A percentile compares a stretch with the other conserved stretches of the same genome.
These are phyloP conservation scores for Lamprologus sp. DNA, from an alignment of 2,113 vertebrate species.

Conservation along the genomic window DNA sequence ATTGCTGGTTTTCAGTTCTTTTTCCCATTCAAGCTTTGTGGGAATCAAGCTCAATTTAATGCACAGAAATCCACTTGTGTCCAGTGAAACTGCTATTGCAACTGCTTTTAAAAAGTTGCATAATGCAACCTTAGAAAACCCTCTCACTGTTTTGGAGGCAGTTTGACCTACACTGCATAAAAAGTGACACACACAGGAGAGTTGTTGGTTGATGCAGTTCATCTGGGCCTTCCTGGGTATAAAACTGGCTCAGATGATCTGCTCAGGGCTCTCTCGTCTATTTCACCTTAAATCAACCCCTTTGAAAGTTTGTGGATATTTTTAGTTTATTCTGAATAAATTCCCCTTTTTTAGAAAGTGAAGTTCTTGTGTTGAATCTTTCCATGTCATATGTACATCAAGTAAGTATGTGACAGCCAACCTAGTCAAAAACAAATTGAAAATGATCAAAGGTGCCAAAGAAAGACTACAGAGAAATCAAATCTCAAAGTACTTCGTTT, in stretches of 20 bases:
- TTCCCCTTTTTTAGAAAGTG: neutral
- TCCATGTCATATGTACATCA: neutral
- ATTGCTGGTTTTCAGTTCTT: neutral
- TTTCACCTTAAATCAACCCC: neutral
- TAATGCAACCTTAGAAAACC: neutral
- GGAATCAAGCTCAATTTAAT: neutral
- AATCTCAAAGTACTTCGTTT: neutral
- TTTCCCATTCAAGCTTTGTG: neutral
- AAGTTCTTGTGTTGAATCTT: neutral
- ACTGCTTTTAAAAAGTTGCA: neutral
- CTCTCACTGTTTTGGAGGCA: neutral
- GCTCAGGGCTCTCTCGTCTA: neutral
- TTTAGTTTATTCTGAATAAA: neutral
- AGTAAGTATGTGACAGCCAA: neutral
- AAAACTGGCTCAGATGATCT: neutral
- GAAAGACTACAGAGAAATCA: neutral
- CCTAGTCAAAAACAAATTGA: neutral
- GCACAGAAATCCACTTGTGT: neutral
- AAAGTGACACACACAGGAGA: neutral
- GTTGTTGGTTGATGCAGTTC: neutral
- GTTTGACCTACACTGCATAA: neutral
- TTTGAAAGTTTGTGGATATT: accelerated
- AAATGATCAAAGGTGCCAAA: neutral
- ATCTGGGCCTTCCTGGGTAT: neutral
- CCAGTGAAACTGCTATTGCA: neutral